These are phyloP conservation scores for Maniola jurtina DNA, from an alignment of 1,140 invertebrate species.

Conservation along the genomic window DNA sequence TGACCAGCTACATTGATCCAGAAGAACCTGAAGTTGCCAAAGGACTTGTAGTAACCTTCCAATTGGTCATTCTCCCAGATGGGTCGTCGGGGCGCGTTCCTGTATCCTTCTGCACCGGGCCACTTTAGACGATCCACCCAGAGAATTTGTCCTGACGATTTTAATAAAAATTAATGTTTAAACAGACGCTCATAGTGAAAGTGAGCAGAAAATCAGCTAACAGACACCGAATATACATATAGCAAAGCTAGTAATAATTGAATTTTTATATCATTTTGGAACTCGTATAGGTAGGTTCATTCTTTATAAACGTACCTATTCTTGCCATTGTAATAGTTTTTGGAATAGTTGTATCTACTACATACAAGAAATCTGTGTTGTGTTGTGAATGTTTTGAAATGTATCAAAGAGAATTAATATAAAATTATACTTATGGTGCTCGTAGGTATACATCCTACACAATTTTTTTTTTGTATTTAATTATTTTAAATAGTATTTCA, in stretches of 20 bases:
- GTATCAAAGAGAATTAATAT: too few relatives aligned
- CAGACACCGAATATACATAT: too few relatives aligned
- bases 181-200: not conserved
- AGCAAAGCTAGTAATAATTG: too few relatives aligned
- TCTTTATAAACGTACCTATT: too few relatives aligned
- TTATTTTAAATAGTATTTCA: not conserved
- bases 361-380: too few relatives aligned
- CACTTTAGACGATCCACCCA: conserved; percentile 87
- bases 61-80: conserved; percentile 80
- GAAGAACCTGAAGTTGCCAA: conserved; percentile 85
- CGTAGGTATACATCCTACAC: too few relatives aligned
- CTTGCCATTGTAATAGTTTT: not conserved
- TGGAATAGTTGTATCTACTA: not conserved
- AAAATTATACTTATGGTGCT: too few relatives aligned
- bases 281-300: too few relatives aligned
- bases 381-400: too few relatives aligned
- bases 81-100: conserved; percentile 71
- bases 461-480: too few relatives aligned
- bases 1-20: conserved; percentile 87
- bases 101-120: conserved; percentile 79
- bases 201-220: not conserved
- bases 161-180: not conserved
- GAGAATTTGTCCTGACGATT: conserved; percentile 78
- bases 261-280: too few relatives aligned
- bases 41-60: conserved; percentile 83